A percentile compares a stretch with the other conserved stretches of the same genome.
phyloP scores from a whole-genome alignment of 2,888 invertebrate genomes.

The Phengaris alcon region DNA sequence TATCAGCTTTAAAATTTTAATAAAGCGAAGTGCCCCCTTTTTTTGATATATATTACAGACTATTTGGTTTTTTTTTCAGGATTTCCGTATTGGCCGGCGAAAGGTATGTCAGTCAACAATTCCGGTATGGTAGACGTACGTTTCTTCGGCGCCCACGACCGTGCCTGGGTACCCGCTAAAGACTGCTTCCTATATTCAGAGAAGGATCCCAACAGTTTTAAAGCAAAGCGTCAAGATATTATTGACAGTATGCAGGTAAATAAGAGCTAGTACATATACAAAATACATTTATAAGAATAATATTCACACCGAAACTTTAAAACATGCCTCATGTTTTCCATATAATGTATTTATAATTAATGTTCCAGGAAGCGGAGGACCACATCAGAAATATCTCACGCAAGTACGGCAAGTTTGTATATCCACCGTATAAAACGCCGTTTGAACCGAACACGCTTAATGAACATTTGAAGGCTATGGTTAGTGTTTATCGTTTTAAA shows the following conservation, averaged over 20 bases:
- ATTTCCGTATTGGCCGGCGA: constrained; percentile 98
- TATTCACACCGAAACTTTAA: too few species aligned
- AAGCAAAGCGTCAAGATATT: constrained; percentile 76
- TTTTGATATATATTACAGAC: too few species aligned
- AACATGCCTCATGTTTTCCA: background rate
- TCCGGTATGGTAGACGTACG: constrained; percentile 90
- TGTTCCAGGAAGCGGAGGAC: constrained; percentile 83
- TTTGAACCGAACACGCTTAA: constrained; percentile 82
- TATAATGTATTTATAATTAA: background rate
- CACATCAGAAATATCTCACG: constrained; percentile 86
- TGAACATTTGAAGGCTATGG: constrained; percentile 82
- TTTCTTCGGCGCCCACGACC: constrained; percentile 97
- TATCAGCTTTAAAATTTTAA: too few species aligned
- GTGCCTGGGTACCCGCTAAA: constrained; percentile 92
- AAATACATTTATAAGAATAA: too few species aligned
- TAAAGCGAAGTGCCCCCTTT: too few species aligned
- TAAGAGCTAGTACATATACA: background rate
- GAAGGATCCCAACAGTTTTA: constrained; percentile 83
- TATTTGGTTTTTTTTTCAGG: constrained; percentile 60
- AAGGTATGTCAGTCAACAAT: constrained; percentile 86
- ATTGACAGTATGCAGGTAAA: constrained; percentile 69
- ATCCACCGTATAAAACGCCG: constrained; percentile 84
- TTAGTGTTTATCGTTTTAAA: constrained; percentile 58
- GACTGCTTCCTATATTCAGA: constrained; percentile 91
- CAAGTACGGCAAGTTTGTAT: constrained; percentile 85